Evolutionary conservation across 2,888 invertebrate genomes (phyloP), one percentile per base, ranked within the genome.

Genomic region (Nebria salina): DNA sequence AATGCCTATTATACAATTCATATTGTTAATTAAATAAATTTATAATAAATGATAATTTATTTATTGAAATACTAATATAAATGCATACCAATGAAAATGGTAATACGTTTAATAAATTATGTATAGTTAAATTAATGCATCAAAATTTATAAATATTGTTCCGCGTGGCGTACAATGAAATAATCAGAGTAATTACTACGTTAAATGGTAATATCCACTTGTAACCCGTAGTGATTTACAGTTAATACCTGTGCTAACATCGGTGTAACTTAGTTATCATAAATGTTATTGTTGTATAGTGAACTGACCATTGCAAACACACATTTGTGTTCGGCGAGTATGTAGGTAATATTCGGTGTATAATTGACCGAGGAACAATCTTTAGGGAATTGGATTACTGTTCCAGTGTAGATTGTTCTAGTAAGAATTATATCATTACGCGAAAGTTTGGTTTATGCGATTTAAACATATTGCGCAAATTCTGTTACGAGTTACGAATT

Each of bases 181-280:
- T 72, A 72, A 68, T 77, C 70, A 70, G 70, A 25, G 70, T 77
- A 72, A 78, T 73, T 73, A 73, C 15, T 4, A 65, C 72, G 78
- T 73, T 78, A 78, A 78, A 73, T 41, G 73, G 78, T 78, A 65
- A 78, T 78, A 78, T 72, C 42, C 73, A 78, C 77, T 34, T 77
- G 65, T 54, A 64, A 65, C 78, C 72, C 25, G 73, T 41, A 54
- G 41, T 78, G 78, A 78, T 78, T 73, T 72, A 78, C 64, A n/a
- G 73, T 65, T 78, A 78, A 78, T 78, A 78, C 78, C 73, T 65
- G 20, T 65, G 73, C 65, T 78, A 73, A 78, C 72, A 73, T 65
- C n/a, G 41, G 72, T 73, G 64, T 74, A 78, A 78, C 73, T 41
- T 78, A 73, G 78, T 78, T 78, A 78, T n/a, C 73, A 78, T 13